Percentiles rank a stretch among this genome's conserved stretches.
Conservation (phyloP, 2,113 vertebrate species). For the Halcyon senegalensis region DNA sequence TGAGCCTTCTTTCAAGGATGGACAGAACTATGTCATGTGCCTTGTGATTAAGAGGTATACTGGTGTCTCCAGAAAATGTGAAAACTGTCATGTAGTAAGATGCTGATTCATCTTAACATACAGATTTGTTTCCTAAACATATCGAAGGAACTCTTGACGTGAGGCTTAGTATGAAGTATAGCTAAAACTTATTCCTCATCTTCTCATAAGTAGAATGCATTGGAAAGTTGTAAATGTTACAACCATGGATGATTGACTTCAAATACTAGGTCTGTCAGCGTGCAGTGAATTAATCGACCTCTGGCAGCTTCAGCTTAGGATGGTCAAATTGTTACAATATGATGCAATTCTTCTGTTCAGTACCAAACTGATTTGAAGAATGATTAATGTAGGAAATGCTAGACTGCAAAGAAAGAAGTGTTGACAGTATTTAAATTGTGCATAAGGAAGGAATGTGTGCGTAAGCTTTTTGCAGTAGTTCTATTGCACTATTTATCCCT, state of each 20-base stretch:
- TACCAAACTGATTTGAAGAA: neutral
- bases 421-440: conserved; percentile 26
- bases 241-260: neutral
- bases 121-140: neutral
- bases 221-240: neutral
- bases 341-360: neutral
- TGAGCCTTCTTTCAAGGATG: neutral
- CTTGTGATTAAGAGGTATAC: neutral
- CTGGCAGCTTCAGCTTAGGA: neutral
- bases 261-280: neutral
- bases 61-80: neutral
- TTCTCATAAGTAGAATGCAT: neutral
- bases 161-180: neutral
- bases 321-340: neutral
- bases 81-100: neutral
- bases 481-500: neutral
- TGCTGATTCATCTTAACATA: neutral
- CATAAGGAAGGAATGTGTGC: neutral
- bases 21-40: neutral
- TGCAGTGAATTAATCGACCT: neutral
- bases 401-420: neutral
- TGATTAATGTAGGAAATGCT: conserved; percentile 8
- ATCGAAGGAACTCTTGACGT: neutral
- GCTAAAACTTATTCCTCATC: neutral
- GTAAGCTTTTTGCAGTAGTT: neutral